Evolutionary conservation across 2,113 vertebrate genomes (phyloP).

Genomic region (Chaenocephalus aceratus): DNA sequence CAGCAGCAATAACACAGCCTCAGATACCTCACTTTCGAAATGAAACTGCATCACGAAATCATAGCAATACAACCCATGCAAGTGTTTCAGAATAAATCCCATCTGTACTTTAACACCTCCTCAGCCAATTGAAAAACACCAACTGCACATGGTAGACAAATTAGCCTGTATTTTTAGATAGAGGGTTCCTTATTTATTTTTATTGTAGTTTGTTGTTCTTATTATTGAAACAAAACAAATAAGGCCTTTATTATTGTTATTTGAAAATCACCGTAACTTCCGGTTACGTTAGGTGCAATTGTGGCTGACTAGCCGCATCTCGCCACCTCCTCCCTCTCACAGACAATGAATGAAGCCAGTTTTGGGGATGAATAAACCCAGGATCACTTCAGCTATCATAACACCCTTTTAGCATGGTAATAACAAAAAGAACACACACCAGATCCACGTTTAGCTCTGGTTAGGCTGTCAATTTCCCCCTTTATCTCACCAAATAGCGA

Average conservation of each 20-base stretch:
- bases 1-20: background rate
- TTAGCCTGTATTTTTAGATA: too few species aligned
- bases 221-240: too few species aligned
- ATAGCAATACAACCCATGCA: rapidly evolving
- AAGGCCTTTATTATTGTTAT: slow-evolving; percentile 3
- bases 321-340: slow-evolving; percentile 54
- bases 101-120: rapidly evolving
- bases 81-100: rapidly evolving
- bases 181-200: too few species aligned
- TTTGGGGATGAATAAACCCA: slow-evolving; percentile 42
- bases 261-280: slow-evolving; percentile 39
- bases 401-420: background rate
- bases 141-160: too few species aligned
- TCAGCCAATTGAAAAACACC: too few species aligned
- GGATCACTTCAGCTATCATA: slow-evolving; percentile 27
- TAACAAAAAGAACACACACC: background rate
- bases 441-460: background rate
- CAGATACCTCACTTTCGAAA: slow-evolving; percentile 23
- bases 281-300: slow-evolving; percentile 18
- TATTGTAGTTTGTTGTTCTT: too few species aligned
- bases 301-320: slow-evolving; percentile 62
- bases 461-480: background rate
- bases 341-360: slow-evolving; percentile 79
- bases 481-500: slow-evolving; percentile 33
- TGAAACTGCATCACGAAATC: slow-evolving; percentile 12